Evolutionary conservation across 2,113 vertebrate species (phyloP).

Genomic region (Charadrius vociferus): DNA sequence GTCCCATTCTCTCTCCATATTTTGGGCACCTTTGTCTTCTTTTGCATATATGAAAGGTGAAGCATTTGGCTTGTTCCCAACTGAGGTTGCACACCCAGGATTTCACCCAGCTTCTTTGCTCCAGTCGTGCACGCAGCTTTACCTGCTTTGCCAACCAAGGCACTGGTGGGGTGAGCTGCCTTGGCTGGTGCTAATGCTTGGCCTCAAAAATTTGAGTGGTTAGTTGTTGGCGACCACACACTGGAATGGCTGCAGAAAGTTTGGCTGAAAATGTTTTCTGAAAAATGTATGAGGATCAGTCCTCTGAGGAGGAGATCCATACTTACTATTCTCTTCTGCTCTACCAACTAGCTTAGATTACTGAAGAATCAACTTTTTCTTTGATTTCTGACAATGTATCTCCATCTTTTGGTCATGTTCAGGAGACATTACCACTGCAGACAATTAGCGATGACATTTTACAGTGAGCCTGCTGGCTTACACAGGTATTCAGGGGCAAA

Average conservation of each 20-base stretch:
- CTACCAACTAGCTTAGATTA: neutral
- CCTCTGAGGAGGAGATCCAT: neutral
- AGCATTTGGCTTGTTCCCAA: neutral
- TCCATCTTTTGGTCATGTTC: neutral
- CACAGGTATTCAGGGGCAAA: neutral
- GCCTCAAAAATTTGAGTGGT: constrained; percentile 30
- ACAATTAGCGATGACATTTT: neutral
- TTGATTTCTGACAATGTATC: neutral
- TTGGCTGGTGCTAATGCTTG: neutral
- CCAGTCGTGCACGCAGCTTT: neutral
- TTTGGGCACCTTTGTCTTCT: neutral
- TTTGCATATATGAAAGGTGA: neutral
- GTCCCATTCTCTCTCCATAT: neutral
- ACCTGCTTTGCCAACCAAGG: neutral
- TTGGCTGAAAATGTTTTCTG: neutral
- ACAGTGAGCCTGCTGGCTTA: neutral
- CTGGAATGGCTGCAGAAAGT: neutral
- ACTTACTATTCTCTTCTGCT: neutral
- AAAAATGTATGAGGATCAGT: neutral
- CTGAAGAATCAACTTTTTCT: neutral
- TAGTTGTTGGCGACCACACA: neutral
- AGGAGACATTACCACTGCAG: neutral
- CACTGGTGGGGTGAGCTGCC: neutral
- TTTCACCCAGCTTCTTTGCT: neutral
- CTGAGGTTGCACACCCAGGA: neutral